phyloP scores from a whole-genome alignment of 2,888 invertebrate species.

The Erebia aethiops region DNA sequence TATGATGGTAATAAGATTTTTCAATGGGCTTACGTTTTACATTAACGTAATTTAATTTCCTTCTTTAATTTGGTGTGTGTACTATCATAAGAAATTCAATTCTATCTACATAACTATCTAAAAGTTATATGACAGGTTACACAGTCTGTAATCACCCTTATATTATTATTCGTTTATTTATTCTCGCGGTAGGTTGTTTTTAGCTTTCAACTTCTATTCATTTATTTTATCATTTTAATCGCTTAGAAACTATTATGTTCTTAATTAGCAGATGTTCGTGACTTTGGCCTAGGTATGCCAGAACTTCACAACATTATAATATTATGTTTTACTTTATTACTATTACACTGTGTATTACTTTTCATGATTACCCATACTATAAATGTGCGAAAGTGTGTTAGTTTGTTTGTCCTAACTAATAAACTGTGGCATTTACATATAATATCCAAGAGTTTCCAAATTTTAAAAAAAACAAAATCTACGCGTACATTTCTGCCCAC shows the following conservation, averaged over 20 bases:
- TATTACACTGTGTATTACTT: too few relatives aligned
- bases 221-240: slow-evolving; percentile 26
- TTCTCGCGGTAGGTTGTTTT: slow-evolving; percentile 66
- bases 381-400: too few relatives aligned
- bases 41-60: background rate
- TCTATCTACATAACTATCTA: background rate
- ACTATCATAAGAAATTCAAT: too few relatives aligned
- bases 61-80: too few relatives aligned
- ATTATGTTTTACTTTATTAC: background rate
- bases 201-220: slow-evolving; percentile 10
- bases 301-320: background rate
- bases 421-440: too few relatives aligned
- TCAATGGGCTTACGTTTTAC: too few relatives aligned
- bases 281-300: background rate
- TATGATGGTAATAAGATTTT: background rate
- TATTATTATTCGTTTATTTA: slow-evolving; percentile 59
- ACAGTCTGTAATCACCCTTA: slow-evolving; percentile 1
- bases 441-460: too few relatives aligned
- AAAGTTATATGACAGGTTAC: background rate
- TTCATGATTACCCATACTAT: too few relatives aligned
- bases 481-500: too few relatives aligned
- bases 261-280: slow-evolving; percentile 9
- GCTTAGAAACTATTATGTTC: slow-evolving; percentile 13
- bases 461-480: too few relatives aligned
- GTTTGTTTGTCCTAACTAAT: too few relatives aligned